Base-by-base conservation (phyloP, 2,797 vertebrate species). In the Argyrosomus regius region DNA sequence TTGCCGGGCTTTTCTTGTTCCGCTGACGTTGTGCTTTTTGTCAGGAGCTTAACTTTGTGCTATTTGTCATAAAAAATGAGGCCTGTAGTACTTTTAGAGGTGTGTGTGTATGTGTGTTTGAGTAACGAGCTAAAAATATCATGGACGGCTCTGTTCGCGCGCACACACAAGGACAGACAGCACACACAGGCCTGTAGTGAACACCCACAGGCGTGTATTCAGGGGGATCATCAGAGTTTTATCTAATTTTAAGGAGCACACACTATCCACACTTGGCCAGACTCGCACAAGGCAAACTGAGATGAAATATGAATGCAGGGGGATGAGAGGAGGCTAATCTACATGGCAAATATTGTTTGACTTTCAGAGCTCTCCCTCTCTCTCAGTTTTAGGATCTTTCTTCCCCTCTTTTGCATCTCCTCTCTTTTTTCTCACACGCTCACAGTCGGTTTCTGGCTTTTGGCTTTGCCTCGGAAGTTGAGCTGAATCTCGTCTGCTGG, bases 121-220 rank as follows among this genome's bases (percentile, higher is more conserved):
- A 81, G 52, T 67, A 85, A 83, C 4, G 46, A 81, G 62, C 85
- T 85, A 85, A 91, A 85, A 86, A 85, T 87, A 88, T 77, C 62
- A 59, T 28, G 18, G 57, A 70, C 73, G 28, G 69, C 57, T 54
- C 4, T 17, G 49, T 73, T 73, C 31, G 49, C 22, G 9, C 11
- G 2, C 43, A 48, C 54, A 49, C 73, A 64, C 62, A 60, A 46
- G 48, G 53, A 84, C 53, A 78, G 56, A 61, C 61, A 69, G 62
- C 39, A 13, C 24, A 77, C 65, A 52, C 56, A 64, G 11, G 43
- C 61, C 31, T 65, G n/a, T 62, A 80, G 50, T 85, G 72, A 66
- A 75, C 75, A 59, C 50, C 86, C 77, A 57, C 67, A 75, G 71
- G 81, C 86, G 39, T 63, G 59, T 31, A 65, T 85, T 35, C 63